These are phyloP conservation scores for Dicycla oo DNA, from an alignment of 2,888 invertebrate species.

Conservation along the genomic window DNA sequence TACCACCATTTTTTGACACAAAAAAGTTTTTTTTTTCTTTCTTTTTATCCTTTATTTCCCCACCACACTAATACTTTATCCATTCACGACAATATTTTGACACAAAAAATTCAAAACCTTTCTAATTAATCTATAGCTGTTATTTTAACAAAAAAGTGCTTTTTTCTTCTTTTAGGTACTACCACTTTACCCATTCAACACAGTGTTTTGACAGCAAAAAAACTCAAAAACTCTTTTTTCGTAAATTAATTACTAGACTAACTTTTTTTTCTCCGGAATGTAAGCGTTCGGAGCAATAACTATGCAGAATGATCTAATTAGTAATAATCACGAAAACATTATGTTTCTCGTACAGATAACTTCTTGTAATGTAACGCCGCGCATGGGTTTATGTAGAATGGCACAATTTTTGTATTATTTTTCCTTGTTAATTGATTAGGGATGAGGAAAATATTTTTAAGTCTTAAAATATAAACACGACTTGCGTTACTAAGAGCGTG, in stretches of 20 bases:
- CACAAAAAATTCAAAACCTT: accelerated
- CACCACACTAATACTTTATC: not conserved
- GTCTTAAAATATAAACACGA: not conserved
- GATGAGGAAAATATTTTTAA: not conserved
- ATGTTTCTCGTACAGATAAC: constrained; percentile 69
- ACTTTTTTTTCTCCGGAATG: constrained; percentile 12
- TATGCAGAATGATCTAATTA: constrained; percentile 72
- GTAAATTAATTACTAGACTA: not conserved
- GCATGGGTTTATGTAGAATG: constrained; percentile 63
- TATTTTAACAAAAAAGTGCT: not conserved
- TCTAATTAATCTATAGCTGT: too few relatives aligned
- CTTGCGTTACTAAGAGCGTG: not conserved
- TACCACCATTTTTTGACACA: not conserved
- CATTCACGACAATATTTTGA: not conserved
- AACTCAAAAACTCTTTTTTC: not conserved
- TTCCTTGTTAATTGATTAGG: constrained; percentile 2
- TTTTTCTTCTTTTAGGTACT: not conserved
- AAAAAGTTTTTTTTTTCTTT: not conserved
- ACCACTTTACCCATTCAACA: not conserved
- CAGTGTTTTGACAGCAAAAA: not conserved
- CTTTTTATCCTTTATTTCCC: not conserved
- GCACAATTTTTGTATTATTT: constrained; percentile 39
- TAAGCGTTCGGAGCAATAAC: constrained; percentile 9
- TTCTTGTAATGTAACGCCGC: constrained; percentile 57
- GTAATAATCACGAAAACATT: constrained; percentile 69